A percentile compares a stretch with the other conserved stretches of the same genome.
Evolutionary conservation across 92 coral and sea anemone species (phyloP).

Genomic region (Meandrina meandrites): DNA sequence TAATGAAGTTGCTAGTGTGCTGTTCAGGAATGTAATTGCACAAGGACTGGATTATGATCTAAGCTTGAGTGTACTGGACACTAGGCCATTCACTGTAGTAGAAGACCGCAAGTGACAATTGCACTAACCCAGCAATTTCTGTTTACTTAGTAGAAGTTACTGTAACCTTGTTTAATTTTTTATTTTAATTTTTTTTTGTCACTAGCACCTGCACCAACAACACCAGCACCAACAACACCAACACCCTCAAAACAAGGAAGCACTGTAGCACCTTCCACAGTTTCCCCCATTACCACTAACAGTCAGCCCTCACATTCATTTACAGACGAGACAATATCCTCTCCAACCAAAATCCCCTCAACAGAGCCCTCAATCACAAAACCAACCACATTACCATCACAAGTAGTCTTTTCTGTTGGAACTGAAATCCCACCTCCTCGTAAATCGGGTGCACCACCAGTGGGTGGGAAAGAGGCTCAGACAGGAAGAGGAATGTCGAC

Average conservation of each 20-base stretch:
- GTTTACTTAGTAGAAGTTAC: too few relatives aligned
- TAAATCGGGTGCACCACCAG: neutral
- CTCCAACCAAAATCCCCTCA: neutral
- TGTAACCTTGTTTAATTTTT: neutral
- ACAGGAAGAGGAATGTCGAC: neutral
- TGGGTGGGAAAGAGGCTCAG: conserved; percentile 15
- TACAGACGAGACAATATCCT: neutral
- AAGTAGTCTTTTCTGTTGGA: neutral
- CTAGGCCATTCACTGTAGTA: too few relatives aligned
- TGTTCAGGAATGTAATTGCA: too few relatives aligned
- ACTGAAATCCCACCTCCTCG: neutral
- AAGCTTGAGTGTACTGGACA: too few relatives aligned
- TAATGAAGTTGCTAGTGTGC: too few relatives aligned
- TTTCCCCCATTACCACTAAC: conserved; percentile 30
- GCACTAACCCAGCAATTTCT: too few relatives aligned
- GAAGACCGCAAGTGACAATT: too few relatives aligned
- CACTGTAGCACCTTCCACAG: conserved; percentile 30
- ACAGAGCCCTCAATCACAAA: neutral
- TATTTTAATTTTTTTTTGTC: neutral
- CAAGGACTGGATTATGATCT: too few relatives aligned
- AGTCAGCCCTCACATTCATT: conserved; percentile 33
- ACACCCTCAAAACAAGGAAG: conserved; percentile 23
- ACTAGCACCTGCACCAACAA: conserved; percentile 25
- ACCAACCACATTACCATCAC: conserved; percentile 6
- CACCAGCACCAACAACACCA: conserved; percentile 20